Base-by-base conservation (phyloP, 2,888 invertebrate genomes). In the Spisula subtruncata region DNA sequence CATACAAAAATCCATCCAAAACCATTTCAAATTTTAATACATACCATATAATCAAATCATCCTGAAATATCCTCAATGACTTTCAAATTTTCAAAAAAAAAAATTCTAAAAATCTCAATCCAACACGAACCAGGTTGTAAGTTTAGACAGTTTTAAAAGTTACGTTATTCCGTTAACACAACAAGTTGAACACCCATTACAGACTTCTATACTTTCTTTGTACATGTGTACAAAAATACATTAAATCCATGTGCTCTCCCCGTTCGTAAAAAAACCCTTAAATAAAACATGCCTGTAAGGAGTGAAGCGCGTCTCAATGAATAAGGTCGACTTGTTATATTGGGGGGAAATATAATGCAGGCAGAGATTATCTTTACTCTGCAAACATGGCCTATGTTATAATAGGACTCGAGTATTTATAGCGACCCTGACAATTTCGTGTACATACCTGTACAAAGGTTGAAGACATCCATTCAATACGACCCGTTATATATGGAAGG, bases 351-450 rank as follows among this genome's bases (percentile, higher is more conserved):
- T n/a, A n/a, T 25, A 25, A 25, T 66, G 25, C n/a, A 25, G n/a
- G 66, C 8, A 46, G n/a, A 51, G 83, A 83, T 83, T 71, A 83
- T 83, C 83, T 71, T 46, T 25, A 46, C 25, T 71, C 25, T 66
- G 66, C 83, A 66, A 83, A 83, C 46, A 83, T 46, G 83, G 48
- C 66, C 83, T 41, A 46, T 83, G 83, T 46, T 29, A 83, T 83
- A 83, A 82, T 82, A 46, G 83, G 46, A 60, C 66, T 29, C 1
- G 25, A 46, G 83, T 83, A 83, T 83, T 83, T 83, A 83, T 83
- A 25, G 46, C 83, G 32, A 25, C 46, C 56, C 48, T 18, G 41
- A 81, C 29, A 18, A 25, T 83, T 41, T 71, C 83, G 66, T 83
- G 83, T 83, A 83, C 71, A 83, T 83, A 83, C 83, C 83, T 83